Percentiles rank a stretch among this genome's conserved stretches.
phyloP scores from a whole-genome alignment of 2,888 invertebrate genomes.

The Junonia oenone region DNA sequence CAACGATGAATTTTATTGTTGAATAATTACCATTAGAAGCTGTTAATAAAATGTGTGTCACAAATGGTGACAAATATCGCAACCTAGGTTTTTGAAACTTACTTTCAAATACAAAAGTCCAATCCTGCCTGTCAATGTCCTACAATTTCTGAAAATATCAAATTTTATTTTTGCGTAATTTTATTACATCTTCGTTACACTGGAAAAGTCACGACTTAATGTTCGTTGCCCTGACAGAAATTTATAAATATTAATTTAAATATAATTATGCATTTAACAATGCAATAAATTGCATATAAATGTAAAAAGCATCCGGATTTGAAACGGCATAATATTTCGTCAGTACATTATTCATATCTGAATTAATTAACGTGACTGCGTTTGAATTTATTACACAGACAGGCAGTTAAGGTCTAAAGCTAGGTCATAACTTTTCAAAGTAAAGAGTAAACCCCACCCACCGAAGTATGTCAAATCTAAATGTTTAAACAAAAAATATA shows the following conservation, averaged over 20 bases:
- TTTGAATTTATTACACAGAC: constrained; percentile 17
- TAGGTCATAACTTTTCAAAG: constrained; percentile 22
- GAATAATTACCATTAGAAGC: not conserved
- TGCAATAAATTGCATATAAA: constrained; percentile 15
- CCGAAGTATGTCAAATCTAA: not conserved
- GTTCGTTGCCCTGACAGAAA: not conserved
- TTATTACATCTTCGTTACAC: not conserved
- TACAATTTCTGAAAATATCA: not conserved
- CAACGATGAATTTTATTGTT: not conserved
- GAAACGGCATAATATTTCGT: constrained; percentile 17
- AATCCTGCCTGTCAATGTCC: too few relatives aligned
- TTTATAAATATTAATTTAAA: not conserved
- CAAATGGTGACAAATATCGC: too few relatives aligned
- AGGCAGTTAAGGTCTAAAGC: constrained; percentile 20
- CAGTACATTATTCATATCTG: constrained; percentile 20
- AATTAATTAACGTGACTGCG: constrained; percentile 18
- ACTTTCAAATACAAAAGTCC: too few relatives aligned
- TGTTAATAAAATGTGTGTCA: not conserved
- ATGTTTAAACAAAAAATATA: not conserved
- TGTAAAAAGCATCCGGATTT: constrained; percentile 16
- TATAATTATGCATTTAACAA: not conserved
- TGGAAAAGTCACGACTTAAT: not conserved
- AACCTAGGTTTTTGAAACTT: too few relatives aligned
- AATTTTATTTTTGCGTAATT: not conserved
- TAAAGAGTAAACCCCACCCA: not conserved